Conservation (phyloP, 2,113 vertebrate species). For the Myxocyprinus asiaticus region DNA sequence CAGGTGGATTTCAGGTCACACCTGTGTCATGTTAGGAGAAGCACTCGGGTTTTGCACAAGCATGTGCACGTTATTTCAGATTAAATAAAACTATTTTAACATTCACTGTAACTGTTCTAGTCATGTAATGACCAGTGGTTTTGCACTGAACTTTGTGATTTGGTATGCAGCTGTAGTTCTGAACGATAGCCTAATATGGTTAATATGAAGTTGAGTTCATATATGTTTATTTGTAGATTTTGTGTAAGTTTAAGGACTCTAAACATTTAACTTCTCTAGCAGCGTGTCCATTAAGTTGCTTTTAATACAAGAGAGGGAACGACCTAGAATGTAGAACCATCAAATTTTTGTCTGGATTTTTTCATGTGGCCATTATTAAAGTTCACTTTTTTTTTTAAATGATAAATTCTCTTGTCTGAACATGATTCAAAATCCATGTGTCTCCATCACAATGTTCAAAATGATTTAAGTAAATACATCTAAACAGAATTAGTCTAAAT, state of each 20-base stretch:
- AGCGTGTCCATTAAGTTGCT: background rate
- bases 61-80: constrained; percentile 13
- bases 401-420: too few species aligned
- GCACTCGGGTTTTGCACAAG: constrained; percentile 43
- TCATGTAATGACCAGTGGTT: background rate
- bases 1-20: constrained; percentile 67
- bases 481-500: too few species aligned
- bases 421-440: too few species aligned
- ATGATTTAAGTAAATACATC: too few species aligned
- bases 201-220: background rate
- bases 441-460: too few species aligned
- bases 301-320: too few species aligned
- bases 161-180: too few species aligned
- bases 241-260: background rate
- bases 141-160: too few species aligned
- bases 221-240: background rate
- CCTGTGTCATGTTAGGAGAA: constrained; percentile 59
- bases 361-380: background rate
- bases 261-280: background rate
- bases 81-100: background rate
- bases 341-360: background rate
- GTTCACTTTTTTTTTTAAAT: too few species aligned
- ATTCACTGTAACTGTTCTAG: background rate
- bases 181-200: too few species aligned
- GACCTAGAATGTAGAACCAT: background rate